Percentiles rank a stretch among this genome's conserved stretches.
phyloP scores from a whole-genome alignment of 2,113 vertebrate species.

The Lucifuga dentata region DNA sequence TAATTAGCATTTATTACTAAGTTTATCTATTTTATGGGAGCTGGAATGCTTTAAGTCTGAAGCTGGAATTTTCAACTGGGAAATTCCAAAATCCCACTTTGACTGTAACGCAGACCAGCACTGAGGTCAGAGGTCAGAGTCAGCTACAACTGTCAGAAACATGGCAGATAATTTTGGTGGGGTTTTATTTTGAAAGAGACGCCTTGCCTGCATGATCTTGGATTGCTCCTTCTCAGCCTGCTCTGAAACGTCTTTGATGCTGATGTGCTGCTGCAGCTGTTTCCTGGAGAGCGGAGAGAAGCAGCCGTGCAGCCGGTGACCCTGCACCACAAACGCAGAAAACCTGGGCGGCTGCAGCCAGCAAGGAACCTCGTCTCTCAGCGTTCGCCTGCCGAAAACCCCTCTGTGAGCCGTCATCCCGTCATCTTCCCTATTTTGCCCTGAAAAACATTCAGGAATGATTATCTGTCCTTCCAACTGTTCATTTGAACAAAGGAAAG shows the following conservation, averaged over 20 bases:
- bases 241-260: slow-evolving; percentile 57
- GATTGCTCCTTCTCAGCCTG: slow-evolving; percentile 60
- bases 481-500: no score
- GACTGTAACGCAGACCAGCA: no score
- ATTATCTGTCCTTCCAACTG: background rate
- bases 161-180: background rate
- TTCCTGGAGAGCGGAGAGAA: slow-evolving; percentile 66
- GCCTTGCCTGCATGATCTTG: slow-evolving; percentile 74
- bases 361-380: background rate
- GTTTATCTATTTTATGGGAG: no score
- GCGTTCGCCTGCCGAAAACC: slow-evolving; percentile 2
- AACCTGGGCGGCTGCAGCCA: slow-evolving; percentile 22
- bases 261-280: slow-evolving; percentile 80
- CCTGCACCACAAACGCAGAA: slow-evolving; percentile 57
- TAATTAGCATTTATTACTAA: no score
- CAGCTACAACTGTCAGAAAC: no score
- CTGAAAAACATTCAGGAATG: slow-evolving; percentile 10
- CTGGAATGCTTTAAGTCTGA: no score
- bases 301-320: slow-evolving; percentile 70
- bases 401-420: background rate
- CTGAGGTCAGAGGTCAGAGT: no score
- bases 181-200: background rate
- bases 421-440: background rate
- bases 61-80: no score
- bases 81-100: no score